These are phyloP conservation scores for Pagetopsis macropterus DNA, from an alignment of 2,797 vertebrate species.

Conservation along the genomic window DNA sequence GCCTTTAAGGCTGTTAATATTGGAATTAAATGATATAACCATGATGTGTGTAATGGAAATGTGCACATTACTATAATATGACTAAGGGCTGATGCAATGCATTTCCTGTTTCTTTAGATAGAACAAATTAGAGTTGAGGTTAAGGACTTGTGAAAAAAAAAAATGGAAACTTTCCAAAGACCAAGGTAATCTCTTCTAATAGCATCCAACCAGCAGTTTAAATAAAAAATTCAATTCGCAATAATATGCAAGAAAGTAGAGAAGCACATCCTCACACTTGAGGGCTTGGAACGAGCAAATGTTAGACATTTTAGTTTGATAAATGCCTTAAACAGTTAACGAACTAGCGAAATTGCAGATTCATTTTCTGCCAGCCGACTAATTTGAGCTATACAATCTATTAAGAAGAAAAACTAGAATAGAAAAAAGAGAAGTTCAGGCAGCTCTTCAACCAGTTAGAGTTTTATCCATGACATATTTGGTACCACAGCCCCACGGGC, in stretches of 20 bases:
- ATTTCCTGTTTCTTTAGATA: neutral
- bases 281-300: slow-evolving; percentile 2
- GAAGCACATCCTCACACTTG: neutral
- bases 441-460: slow-evolving; percentile 36
- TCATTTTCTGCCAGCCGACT: neutral
- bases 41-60: neutral
- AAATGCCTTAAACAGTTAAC: neutral
- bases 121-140: neutral
- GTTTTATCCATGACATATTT: slow-evolving; percentile 60
- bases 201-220: neutral
- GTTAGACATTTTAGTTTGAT: slow-evolving; percentile 10
- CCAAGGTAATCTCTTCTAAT: neutral
- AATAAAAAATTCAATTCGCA: neutral
- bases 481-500: slow-evolving; percentile 54
- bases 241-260: neutral
- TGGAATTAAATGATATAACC: slow-evolving; percentile 1
- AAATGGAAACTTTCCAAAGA: neutral
- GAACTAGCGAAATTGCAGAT: slow-evolving; percentile 14
- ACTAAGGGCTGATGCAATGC: neutral
- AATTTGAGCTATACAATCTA: slow-evolving; percentile 16
- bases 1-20: slow-evolving; percentile 29
- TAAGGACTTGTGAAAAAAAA: neutral
- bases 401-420: slow-evolving; percentile 28
- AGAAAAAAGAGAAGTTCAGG: slow-evolving; percentile 19
- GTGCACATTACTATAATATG: neutral